Evolutionary conservation across 2,888 invertebrate species (phyloP), one percentile per base, ranked within the genome.

Genomic region (Neoascia interrupta): DNA sequence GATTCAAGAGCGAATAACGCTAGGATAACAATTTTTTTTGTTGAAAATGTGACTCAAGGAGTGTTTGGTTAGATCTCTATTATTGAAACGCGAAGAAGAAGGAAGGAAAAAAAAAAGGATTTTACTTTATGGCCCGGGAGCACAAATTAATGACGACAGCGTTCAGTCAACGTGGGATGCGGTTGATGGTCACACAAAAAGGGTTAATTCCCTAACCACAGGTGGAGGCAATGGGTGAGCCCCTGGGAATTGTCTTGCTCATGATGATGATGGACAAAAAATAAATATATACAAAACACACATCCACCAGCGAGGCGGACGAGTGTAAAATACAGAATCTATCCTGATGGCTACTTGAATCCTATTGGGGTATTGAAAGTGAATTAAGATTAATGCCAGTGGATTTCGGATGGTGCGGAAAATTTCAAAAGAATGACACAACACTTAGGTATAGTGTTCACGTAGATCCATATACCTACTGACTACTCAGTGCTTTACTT

Each of bases 341-440:
- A 56, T 51, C 26, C 16, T 26, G 18, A n/a, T 31, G 3, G 31
- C 2, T 19, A 36, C 28, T 28, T 36, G 23, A 74, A 69, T 81
- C 74, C 81, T 68, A 72, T 61, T 66, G 73, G 82, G 51, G 63
- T 47, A 64, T 70, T 58, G 68, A 70, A 73, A 61, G 51, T 73
- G 82, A 82, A 82, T 82, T 82, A 81, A 82, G 82, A 82, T 82
- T 82, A 81, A 82, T 82, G 81, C 81, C 79, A 73, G 51, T 73
- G 73, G 73, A 79, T 79, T 79, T 51, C 15, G n/a, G 13, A 45
- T 47, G 34, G 76, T 73, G n/a, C n/a, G 51, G 73, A 73, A 79
- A 73, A 79, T 79, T 79, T 73, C 66, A 68, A 79, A 73, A 79
- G 79, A 73, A 73, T 79, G 79, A 79, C 79, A 73, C 73, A 56